These are phyloP conservation scores for Panzeria rudis DNA, from an alignment of 2,888 invertebrate species.

Conservation along the genomic window DNA sequence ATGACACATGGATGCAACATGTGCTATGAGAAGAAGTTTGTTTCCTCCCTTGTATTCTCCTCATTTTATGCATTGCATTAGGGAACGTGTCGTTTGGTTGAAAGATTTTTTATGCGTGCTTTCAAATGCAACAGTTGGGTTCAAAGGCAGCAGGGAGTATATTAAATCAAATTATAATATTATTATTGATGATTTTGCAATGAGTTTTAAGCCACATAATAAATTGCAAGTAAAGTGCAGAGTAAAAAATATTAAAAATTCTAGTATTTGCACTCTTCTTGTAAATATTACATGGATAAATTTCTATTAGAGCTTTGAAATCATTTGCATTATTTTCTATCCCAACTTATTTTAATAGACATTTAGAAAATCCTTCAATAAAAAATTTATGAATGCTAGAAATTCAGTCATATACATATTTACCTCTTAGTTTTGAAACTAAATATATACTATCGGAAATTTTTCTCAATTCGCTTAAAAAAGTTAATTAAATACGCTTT, in stretches of 20 bases:
- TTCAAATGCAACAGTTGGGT: conserved; percentile 67
- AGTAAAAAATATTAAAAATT: not conserved
- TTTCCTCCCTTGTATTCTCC: conserved; percentile 12
- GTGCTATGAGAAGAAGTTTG: conserved; percentile 73
- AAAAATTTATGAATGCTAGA: too few relatives aligned
- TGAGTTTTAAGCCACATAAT: conserved; percentile 4
- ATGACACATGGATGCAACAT: conserved; percentile 77
- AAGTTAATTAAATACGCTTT: too few relatives aligned
- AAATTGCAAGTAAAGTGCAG: not conserved
- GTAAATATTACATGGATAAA: not conserved
- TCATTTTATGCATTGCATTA: conserved; percentile 27
- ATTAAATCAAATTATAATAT: conserved; percentile 64
- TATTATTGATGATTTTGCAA: conserved; percentile 54
- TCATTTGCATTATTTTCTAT: too few relatives aligned
- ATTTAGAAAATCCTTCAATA: too few relatives aligned
- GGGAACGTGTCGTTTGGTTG: conserved; percentile 46
- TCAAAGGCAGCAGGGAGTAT: conserved; percentile 18
- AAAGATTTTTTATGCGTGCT: conserved; percentile 43
- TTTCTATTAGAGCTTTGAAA: too few relatives aligned
- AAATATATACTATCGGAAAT: too few relatives aligned
- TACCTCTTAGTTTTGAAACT: too few relatives aligned
- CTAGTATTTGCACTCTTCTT: not conserved
- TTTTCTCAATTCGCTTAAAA: too few relatives aligned
- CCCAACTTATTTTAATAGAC: too few relatives aligned
- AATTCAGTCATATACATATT: too few relatives aligned